Evolutionary conservation across 2,797 vertebrate species (phyloP), one percentile per base, ranked within the genome.

Genomic region (Peromyscus melanophrys): DNA sequence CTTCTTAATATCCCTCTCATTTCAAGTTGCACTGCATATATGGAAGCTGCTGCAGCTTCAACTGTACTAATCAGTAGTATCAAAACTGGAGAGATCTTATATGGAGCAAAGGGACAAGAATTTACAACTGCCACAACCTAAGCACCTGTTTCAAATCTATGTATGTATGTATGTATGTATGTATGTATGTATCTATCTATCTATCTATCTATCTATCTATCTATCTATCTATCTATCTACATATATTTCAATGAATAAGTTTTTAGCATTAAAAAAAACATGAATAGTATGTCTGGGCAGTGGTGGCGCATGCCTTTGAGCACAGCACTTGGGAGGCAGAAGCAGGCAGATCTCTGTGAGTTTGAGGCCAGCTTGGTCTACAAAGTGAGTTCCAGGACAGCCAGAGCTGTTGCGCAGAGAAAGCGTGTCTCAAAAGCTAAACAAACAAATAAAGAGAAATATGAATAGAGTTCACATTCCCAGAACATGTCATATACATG

Each of bases 11-110:
- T 85, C 25, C 87, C 93, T 96, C 73, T 97, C 80, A 80, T 43
- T 89, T 96, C 87, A 97, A 92, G 97, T 80, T 87, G 93, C 5
- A 97, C 95, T 19, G 25, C 1, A 6, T 92, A 61, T 76, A 75
- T 96, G 40, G 31, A 96, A 96, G 86, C 69, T 98, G 19, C 40
- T 91, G 57, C 29, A 96, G 75, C 84, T 84, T 97, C 65, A 88
- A 69, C 59, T 96, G 63, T 96, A 85, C 94, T 71, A 95, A 78
- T 89, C 55, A 63, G 83, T 59, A 84, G 14, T 40, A 75, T 92
- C 93, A 88, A 95, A 94, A 96, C 76, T 94, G 93, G 90, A 57
- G 96, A 93, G 88, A 52, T 96, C 95, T 96, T 98, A 80, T 94
- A 83, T 76, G 85, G 85, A 97, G 98, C 73, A 96, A 96, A 77